These are phyloP conservation scores for Drosophila paulistorum DNA, from an alignment of 1,140 invertebrate genomes.

Conservation along the genomic window DNA sequence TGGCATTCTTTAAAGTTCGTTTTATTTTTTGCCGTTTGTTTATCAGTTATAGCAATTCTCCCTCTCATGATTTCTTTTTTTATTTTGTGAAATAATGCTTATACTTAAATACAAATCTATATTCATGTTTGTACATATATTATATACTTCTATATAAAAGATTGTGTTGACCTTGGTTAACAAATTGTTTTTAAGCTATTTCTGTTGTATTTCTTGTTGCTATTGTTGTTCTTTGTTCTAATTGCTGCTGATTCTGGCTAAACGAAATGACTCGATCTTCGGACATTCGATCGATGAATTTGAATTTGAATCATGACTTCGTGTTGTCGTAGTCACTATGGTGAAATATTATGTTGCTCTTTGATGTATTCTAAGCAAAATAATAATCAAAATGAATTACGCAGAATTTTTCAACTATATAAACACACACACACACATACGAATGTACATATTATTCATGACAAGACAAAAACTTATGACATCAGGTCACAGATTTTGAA, in stretches of 20 bases:
- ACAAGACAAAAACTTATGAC: not conserved
- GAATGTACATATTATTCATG: too few relatives aligned
- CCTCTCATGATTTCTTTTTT: constrained; percentile 1
- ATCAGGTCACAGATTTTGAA: not conserved
- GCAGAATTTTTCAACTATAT: too few relatives aligned
- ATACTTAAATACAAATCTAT: constrained; percentile 8
- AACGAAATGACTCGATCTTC: constrained; percentile 41
- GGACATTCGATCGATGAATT: constrained; percentile 36
- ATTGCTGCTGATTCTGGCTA: constrained; percentile 51
- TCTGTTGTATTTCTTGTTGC: constrained; percentile 5
- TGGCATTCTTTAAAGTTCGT: constrained; percentile 29
- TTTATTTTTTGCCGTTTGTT: constrained; percentile 10
- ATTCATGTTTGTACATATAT: constrained; percentile 6
- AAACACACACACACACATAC: too few relatives aligned
- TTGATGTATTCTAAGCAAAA: not conserved
- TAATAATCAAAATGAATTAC: not conserved
- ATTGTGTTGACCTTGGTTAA: constrained; percentile 69
- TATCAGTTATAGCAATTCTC: constrained; percentile 16
- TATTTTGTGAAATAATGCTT: constrained; percentile 2
- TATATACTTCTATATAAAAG: constrained; percentile 31
- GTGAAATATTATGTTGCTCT: not conserved
- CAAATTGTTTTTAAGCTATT: constrained; percentile 41
- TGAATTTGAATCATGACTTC: constrained; percentile 36
- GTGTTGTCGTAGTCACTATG: constrained; percentile 28
- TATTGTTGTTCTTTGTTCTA: constrained; percentile 65